Percentiles rank a stretch among this genome's conserved stretches.
These are phyloP conservation scores for Nylanderia fulva DNA, from an alignment of 1,140 invertebrate genomes.

Conservation along the genomic window DNA sequence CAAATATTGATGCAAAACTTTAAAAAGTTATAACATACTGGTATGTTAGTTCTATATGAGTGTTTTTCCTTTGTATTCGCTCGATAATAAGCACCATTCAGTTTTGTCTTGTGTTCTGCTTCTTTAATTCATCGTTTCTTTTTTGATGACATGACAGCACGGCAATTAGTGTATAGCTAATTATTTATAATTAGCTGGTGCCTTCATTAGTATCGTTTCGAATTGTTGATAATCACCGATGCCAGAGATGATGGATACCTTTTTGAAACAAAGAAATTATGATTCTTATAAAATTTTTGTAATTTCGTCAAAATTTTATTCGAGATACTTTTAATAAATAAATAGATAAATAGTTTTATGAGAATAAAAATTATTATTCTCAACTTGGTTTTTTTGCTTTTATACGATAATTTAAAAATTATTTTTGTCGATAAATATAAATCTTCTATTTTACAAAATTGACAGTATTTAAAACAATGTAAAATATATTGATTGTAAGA, in stretches of 20 bases:
- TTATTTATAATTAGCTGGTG: conserved; percentile 78
- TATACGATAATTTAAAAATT: conserved; percentile 10
- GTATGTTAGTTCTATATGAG: not conserved
- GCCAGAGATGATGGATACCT: not conserved
- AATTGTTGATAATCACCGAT: not conserved
- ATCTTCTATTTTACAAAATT: not conserved
- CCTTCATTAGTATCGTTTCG: conserved; percentile 12
- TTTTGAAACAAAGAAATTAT: not conserved
- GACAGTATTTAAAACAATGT: too few species aligned
- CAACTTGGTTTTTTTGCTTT: not conserved
- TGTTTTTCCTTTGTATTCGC: not conserved
- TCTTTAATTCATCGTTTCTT: conserved; percentile 17
- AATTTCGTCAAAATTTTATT: conserved; percentile 5
- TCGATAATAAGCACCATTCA: not conserved
- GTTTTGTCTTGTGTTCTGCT: not conserved
- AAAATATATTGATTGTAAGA: too few species aligned
- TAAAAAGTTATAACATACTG: not conserved
- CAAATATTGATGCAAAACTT: not conserved
- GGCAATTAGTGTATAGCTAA: conserved; percentile 79
- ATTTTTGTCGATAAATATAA: not conserved
- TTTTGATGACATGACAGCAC: not conserved
- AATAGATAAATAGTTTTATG: not conserved
- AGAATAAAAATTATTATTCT: conserved; percentile 7
- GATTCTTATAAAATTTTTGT: not conserved
- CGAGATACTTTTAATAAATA: not conserved